A percentile compares a stretch with the other conserved stretches of the same genome.
These are phyloP conservation scores for Paratrypauchen microcephalus DNA, from an alignment of 2,797 vertebrate species.

Conservation along the genomic window DNA sequence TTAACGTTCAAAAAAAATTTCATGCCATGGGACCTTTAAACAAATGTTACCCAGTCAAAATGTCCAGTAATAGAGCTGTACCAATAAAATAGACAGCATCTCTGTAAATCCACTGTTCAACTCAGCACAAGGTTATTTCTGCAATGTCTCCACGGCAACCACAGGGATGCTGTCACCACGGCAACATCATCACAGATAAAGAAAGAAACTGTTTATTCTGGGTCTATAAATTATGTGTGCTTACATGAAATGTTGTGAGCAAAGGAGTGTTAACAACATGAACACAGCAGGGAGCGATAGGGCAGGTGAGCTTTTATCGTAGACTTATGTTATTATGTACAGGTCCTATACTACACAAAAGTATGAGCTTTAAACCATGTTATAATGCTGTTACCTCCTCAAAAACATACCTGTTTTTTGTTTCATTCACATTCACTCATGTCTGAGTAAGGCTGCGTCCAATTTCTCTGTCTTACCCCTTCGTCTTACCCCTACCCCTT, in stretches of 20 bases:
- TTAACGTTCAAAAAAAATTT: too few relatives aligned
- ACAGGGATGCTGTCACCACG: slow-evolving; percentile 62
- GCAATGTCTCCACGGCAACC: slow-evolving; percentile 57
- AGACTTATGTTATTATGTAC: background rate
- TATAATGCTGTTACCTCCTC: too few relatives aligned
- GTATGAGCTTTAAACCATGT: too few relatives aligned
- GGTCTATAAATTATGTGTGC: slow-evolving; percentile 24
- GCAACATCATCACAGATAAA: slow-evolving; percentile 52
- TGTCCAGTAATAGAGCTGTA: slow-evolving; percentile 10
- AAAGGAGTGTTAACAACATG: slow-evolving; percentile 8
- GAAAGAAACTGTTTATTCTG: slow-evolving; percentile 41
- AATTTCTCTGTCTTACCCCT: too few relatives aligned
- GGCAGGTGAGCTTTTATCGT: background rate
- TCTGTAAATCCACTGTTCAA: slow-evolving; percentile 45
- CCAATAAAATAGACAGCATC: slow-evolving; percentile 19
- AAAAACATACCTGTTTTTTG: too few relatives aligned
- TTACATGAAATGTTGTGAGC: slow-evolving; percentile 12
- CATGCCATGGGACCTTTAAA: too few relatives aligned
- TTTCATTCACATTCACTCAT: too few relatives aligned
- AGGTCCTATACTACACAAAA: too few relatives aligned
- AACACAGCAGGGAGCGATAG: slow-evolving; percentile 2
- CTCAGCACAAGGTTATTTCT: slow-evolving; percentile 46
- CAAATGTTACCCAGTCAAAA: slow-evolving; percentile 8
- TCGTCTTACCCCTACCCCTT: too few relatives aligned
- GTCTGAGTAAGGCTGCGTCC: too few relatives aligned